Conservation (phyloP, 2,797 vertebrate species). For the Artibeus jamaicensis region DNA sequence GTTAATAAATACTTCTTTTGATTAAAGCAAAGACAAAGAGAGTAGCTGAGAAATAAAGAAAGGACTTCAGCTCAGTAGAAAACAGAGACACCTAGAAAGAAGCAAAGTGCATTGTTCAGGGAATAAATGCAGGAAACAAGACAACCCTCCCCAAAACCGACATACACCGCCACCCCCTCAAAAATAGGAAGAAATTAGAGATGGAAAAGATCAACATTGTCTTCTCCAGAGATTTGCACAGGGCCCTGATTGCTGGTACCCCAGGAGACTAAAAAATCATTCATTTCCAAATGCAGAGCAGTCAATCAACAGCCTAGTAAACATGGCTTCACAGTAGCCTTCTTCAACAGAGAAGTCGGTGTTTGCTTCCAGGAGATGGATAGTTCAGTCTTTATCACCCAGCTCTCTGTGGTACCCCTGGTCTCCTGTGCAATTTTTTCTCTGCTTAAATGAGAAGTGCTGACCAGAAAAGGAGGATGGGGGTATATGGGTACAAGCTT, state of each 20-base stretch:
- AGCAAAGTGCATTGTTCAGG: neutral
- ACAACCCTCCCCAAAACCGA: neutral
- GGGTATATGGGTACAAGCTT: neutral
- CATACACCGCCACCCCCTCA: neutral
- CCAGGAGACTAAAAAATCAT: neutral
- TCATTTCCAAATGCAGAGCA: neutral
- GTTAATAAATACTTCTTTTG: neutral
- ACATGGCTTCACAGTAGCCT: neutral
- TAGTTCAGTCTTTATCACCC: neutral
- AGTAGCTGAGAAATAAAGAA: neutral
- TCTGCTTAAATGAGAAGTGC: neutral
- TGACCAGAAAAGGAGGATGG: neutral
- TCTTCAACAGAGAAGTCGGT: neutral
- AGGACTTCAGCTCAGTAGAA: neutral
- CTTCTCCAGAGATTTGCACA: neutral
- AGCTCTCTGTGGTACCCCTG: neutral
- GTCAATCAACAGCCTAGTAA: neutral
- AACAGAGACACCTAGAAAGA: neutral
- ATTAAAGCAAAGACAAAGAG: neutral
- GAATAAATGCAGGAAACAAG: neutral
- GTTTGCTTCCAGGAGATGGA: neutral
- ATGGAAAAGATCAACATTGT: neutral
- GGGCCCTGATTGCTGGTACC: neutral
- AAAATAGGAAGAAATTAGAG: neutral
- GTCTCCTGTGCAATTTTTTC: neutral